These are phyloP conservation scores for Macropus fuliginosus DNA, from an alignment of 2,797 vertebrate genomes.

Conservation along the genomic window DNA sequence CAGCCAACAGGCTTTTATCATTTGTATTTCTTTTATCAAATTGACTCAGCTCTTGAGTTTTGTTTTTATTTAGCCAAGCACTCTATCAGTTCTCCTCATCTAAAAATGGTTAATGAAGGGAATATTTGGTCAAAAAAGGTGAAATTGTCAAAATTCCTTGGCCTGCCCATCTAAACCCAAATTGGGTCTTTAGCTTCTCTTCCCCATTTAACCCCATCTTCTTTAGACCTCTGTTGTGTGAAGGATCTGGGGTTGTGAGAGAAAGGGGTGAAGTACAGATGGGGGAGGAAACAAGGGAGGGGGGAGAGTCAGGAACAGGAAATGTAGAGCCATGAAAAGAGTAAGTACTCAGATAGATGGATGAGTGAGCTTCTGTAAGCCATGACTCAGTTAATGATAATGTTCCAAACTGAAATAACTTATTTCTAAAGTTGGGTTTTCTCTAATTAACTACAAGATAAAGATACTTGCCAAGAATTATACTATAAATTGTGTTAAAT, in stretches of 20 bases:
- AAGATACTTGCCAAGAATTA: conserved; percentile 32
- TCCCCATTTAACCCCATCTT: not conserved
- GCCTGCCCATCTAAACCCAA: conserved; percentile 58
- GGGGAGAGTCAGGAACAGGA: not conserved
- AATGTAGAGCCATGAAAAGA: not conserved
- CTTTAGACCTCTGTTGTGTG: not conserved
- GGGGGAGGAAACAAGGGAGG: not conserved
- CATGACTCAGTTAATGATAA: conserved; percentile 23
- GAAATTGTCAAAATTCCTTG: conserved; percentile 61
- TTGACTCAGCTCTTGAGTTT: conserved; percentile 48
- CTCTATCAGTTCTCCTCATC: conserved; percentile 59
- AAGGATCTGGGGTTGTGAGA: conserved; percentile 40
- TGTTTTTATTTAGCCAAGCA: conserved; percentile 61
- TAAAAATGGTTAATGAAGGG: conserved; percentile 67
- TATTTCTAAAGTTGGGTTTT: conserved; percentile 52
- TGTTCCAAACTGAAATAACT: conserved; percentile 55
- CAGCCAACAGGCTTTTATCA: conserved; percentile 11
- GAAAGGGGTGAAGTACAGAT: not conserved
- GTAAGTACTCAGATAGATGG: not conserved
- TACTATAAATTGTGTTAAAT: conserved; percentile 52
- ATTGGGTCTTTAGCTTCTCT: conserved; percentile 55
- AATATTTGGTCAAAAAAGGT: conserved; percentile 70
- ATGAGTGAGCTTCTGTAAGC: not conserved
- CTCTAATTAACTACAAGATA: conserved; percentile 40
- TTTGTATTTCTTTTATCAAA: conserved; percentile 52